Evolutionary conservation across 2,113 vertebrate species (phyloP).

Genomic region (Henicopernis longicauda): DNA sequence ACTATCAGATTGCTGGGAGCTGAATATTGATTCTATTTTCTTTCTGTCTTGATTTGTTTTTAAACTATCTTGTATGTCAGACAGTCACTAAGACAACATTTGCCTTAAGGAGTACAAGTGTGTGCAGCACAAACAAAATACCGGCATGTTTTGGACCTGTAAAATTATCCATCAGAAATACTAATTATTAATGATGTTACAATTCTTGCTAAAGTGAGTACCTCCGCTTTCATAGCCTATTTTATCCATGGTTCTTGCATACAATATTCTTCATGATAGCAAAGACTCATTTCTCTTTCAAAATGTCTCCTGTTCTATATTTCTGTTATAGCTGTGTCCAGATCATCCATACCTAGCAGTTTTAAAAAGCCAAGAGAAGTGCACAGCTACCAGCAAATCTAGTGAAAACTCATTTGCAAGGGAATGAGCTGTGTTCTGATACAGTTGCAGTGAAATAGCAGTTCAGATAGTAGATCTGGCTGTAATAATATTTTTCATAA

Average conservation of each 20-base stretch:
- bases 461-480: not conserved
- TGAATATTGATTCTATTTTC: not conserved
- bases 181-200: not conserved
- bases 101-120: not conserved
- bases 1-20: not conserved
- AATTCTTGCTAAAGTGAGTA: not conserved
- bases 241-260: not conserved
- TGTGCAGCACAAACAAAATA: not conserved
- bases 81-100: not conserved
- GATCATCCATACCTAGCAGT: not conserved
- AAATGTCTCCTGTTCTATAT: not conserved
- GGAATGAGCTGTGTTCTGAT: not conserved
- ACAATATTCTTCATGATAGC: not conserved
- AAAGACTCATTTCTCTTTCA: not conserved
- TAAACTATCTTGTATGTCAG: not conserved
- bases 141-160: fast-evolving
- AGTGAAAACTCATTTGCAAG: not conserved
- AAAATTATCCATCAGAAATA: not conserved
- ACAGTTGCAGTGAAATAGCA: not conserved
- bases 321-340: not conserved
- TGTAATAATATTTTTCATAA: not conserved
- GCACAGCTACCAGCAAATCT: not conserved
- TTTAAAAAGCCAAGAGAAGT: not conserved
- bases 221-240: not conserved
- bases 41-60: not conserved